A percentile compares a stretch with the other conserved stretches of the same genome.
Evolutionary conservation across 2,797 vertebrate genomes (phyloP).

Genomic region (Microctenopoma lineatum): DNA sequence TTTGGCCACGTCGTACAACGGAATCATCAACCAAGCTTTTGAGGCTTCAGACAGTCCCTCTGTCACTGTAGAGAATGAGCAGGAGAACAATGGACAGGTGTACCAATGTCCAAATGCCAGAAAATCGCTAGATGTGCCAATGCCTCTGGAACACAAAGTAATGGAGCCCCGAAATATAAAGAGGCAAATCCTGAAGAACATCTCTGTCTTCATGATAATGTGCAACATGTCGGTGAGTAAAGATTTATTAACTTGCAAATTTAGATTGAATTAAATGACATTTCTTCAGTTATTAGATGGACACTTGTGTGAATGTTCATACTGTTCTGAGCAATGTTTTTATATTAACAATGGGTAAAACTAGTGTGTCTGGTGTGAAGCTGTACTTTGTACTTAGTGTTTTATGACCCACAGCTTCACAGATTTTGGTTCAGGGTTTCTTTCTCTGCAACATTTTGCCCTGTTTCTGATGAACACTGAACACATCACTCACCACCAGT

Average conservation of each 20-base stretch:
- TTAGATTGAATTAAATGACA: neutral
- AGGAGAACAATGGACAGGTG: slow-evolving; percentile 62
- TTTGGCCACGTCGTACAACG: slow-evolving; percentile 76
- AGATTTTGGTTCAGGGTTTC: neutral
- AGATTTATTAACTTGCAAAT: neutral
- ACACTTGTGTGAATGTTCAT: neutral
- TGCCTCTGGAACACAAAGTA: slow-evolving; percentile 47
- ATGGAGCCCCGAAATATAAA: slow-evolving; percentile 67
- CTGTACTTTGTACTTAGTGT: neutral
- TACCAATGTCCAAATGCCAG: slow-evolving; percentile 49
- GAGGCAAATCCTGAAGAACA: slow-evolving; percentile 91
- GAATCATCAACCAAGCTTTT: slow-evolving; percentile 80
- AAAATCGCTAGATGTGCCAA: slow-evolving; percentile 63
- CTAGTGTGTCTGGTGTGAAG: neutral
- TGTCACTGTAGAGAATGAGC: slow-evolving; percentile 66
- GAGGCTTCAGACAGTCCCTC: slow-evolving; percentile 61
- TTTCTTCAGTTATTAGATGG: neutral
- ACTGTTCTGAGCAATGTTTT: neutral
- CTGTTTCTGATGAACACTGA: neutral
- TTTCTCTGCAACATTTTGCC: neutral
- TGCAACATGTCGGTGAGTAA: slow-evolving; percentile 94
- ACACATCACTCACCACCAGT: too few species aligned
- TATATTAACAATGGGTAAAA: neutral
- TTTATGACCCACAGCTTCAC: neutral
- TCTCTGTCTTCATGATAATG: slow-evolving; percentile 91